phyloP scores from a whole-genome alignment of 2,113 vertebrate genomes.

The Syrmaticus mikado region DNA sequence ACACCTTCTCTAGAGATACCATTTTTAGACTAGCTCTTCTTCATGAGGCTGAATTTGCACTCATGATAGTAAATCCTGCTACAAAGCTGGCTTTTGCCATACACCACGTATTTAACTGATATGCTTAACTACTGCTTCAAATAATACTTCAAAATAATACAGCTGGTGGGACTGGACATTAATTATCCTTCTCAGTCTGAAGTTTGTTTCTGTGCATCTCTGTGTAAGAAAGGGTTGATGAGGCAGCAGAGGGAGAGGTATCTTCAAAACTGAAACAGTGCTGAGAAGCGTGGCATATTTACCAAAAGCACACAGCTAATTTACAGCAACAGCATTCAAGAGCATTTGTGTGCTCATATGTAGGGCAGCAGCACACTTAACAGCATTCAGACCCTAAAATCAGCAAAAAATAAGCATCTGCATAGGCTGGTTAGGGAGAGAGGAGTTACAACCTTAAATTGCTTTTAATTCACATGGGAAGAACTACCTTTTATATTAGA shows the following conservation, averaged over 20 bases:
- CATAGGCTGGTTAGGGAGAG: conserved; percentile 15
- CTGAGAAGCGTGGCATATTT: background rate
- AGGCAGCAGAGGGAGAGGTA: background rate
- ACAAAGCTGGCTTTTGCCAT: background rate
- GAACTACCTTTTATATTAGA: conserved; percentile 50
- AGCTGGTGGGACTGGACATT: background rate
- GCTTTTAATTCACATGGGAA: conserved; percentile 53
- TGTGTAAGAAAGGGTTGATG: background rate
- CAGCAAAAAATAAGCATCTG: conserved; percentile 27
- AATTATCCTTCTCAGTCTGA: background rate
- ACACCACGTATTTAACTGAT: background rate
- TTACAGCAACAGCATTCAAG: conserved; percentile 7
- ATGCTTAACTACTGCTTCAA: background rate
- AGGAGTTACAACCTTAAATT: conserved; percentile 44
- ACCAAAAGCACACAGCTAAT: conserved; percentile 18
- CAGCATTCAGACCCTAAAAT: background rate
- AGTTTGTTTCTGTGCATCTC: background rate
- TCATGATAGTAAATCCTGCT: background rate
- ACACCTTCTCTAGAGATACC: background rate
- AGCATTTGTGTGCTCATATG: background rate
- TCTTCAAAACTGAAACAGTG: background rate
- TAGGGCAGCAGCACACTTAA: background rate
- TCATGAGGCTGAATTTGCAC: background rate
- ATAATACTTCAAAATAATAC: background rate
- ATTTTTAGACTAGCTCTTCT: background rate